Base-by-base conservation (phyloP, 2,797 vertebrate genomes). In the Tachyglossus aculeatus region DNA sequence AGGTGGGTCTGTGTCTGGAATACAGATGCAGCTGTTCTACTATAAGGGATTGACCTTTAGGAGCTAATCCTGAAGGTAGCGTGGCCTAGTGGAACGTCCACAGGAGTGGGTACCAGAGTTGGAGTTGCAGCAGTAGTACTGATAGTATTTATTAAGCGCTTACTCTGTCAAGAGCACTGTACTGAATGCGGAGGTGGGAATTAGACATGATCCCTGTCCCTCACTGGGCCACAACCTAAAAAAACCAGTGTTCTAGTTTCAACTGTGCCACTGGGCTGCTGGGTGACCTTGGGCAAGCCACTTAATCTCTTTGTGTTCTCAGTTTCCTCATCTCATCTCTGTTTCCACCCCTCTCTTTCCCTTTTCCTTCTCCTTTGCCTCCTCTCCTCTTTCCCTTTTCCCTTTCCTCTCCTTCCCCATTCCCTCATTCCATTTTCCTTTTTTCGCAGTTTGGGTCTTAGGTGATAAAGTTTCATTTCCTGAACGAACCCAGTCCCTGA, bases 1-100 rank as follows among this genome's bases (percentile, higher is more conserved):
- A 67, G 39, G 63, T 43, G 43, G 31, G 11, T 21, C 39, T 60
- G 54, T 77, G 74, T 16, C 22, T 31, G 22, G 78, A 77, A 81
- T 81, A 70, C 69, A 73, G 62, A 77, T 70, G 32, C 51, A 32
- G 64, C n/a, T 29, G 36, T 53, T 53, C 39, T 52, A 59, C 59
- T 32, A 61, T 40, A 55, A 55, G 27, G 52, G 60, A 60, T 37
- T 56, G 31, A 63, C 60, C 59, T 59, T 65, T 40, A 69, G 58
- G 50, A 69, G 37, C 41, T 27, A 29, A 45, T 15, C 33, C 62
- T 73, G 53, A 50, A n/a, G n/a, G n/a, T n/a, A n/a, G n/a, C n/a
- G 45, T 19, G 31, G 25, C 19, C 16, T 48, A 29, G 33, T 15
- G 15, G 41, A 51, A 51, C 50, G 27, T n/a, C n/a, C n/a, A n/a